Percentiles rank a stretch among this genome's conserved stretches.
phyloP scores from a whole-genome alignment of 1,140 invertebrate species.

The Bathynomus jamesi region DNA sequence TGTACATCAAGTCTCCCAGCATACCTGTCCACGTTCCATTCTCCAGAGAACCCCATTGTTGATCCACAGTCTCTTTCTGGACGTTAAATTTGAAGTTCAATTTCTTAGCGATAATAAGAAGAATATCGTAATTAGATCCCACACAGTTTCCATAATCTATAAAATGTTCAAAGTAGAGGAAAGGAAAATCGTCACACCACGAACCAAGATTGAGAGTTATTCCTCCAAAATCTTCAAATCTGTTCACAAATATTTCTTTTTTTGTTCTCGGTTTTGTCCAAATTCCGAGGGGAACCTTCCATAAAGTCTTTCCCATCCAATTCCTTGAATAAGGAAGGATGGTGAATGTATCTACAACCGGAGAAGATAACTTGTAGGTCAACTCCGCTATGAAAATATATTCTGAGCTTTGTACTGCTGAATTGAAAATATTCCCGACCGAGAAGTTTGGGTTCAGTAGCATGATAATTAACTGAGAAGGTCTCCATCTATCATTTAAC shows the following conservation, averaged over 20 bases:
- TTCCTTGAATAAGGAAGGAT: background rate
- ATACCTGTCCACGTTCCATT: constrained; percentile 6
- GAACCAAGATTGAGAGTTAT: background rate
- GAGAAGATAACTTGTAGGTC: background rate
- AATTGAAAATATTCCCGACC: background rate
- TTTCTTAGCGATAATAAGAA: background rate
- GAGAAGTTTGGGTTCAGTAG: background rate
- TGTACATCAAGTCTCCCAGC: background rate
- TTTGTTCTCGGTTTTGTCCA: background rate
- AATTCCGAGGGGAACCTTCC: background rate
- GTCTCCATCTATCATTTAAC: no score
- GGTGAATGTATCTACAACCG: background rate
- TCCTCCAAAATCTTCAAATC: background rate
- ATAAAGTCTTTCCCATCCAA: background rate
- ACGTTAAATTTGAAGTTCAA: background rate
- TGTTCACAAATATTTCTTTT: background rate
- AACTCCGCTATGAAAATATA: background rate
- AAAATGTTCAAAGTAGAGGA: background rate
- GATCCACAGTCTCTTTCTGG: background rate
- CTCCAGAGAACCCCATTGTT: background rate
- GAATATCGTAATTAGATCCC: background rate
- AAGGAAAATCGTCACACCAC: background rate
- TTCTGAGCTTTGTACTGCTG: background rate
- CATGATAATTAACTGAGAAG: background rate
- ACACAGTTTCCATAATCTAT: background rate